These are phyloP conservation scores for Subanguina moxae DNA, from an alignment of 1,140 invertebrate species.

Conservation along the genomic window DNA sequence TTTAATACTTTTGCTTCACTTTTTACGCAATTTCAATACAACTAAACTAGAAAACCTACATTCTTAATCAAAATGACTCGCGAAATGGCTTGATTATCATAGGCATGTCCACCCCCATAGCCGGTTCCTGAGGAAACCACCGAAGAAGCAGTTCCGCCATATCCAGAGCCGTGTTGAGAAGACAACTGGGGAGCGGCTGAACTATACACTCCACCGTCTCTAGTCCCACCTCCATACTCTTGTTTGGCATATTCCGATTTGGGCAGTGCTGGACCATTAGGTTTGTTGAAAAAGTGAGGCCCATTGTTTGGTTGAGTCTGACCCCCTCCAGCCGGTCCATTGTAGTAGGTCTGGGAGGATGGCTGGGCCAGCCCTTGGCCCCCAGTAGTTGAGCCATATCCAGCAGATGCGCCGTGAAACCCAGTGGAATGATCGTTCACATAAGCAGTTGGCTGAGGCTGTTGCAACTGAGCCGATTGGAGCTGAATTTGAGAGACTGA, in stretches of 20 bases:
- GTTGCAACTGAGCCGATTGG: not conserved
- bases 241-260: not conserved
- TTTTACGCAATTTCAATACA: too few species aligned
- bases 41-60: conserved; percentile 19
- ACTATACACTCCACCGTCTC: not conserved
- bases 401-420: too few species aligned
- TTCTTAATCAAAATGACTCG: conserved; percentile 48
- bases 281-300: too few species aligned
- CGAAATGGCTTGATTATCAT: conserved; percentile 14
- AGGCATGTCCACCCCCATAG: conserved; percentile 1
- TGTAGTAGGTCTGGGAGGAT: too few species aligned
- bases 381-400: too few species aligned
- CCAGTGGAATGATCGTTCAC: too few species aligned
- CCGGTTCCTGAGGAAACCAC: not conserved
- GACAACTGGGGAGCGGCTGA: not conserved
- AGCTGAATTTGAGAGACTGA: conserved; percentile 2
- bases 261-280: not conserved
- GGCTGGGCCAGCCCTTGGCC: too few species aligned
- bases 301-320: too few species aligned
- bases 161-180: not conserved
- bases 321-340: too few species aligned
- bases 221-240: not conserved
- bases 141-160: conserved; percentile 1
- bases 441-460: too few species aligned
- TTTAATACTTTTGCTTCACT: too few species aligned